phyloP scores from a whole-genome alignment of 2,113 vertebrate species.

The Rhabdornis inornatus region DNA sequence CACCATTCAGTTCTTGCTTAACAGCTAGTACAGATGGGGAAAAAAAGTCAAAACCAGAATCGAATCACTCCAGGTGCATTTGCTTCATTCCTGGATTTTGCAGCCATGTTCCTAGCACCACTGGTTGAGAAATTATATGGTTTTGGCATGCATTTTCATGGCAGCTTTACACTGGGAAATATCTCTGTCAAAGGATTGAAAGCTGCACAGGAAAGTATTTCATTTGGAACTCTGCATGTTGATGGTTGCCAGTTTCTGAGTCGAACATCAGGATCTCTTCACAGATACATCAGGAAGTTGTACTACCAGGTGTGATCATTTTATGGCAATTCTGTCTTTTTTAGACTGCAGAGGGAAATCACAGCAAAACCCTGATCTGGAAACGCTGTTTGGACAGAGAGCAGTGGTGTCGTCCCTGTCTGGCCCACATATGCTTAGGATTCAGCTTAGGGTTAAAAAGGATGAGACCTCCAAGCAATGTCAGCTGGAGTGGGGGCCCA shows the following conservation, averaged over 20 bases:
- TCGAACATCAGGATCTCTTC: background rate
- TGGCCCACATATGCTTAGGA: background rate
- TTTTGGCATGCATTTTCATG: background rate
- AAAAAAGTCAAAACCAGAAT: background rate
- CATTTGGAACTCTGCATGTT: background rate
- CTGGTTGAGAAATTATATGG: background rate
- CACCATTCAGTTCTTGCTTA: background rate
- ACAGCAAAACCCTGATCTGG: background rate
- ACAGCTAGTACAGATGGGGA: background rate
- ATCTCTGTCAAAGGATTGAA: background rate
- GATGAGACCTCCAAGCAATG: background rate
- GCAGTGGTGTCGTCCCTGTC: background rate
- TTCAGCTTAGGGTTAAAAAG: background rate
- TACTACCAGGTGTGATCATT: background rate
- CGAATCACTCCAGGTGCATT: background rate
- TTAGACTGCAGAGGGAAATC: background rate
- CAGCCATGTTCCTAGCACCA: background rate
- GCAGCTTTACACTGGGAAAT: slow-evolving; percentile 11
- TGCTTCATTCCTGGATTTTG: background rate
- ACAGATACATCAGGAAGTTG: background rate
- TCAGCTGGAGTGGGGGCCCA: background rate
- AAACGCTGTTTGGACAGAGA: background rate
- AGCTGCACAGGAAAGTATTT: background rate
- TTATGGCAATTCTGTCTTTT: background rate
- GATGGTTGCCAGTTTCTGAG: slow-evolving; percentile 18